Base-by-base conservation (phyloP, 2,797 vertebrate genomes). In the Gadopsis marmoratus region DNA sequence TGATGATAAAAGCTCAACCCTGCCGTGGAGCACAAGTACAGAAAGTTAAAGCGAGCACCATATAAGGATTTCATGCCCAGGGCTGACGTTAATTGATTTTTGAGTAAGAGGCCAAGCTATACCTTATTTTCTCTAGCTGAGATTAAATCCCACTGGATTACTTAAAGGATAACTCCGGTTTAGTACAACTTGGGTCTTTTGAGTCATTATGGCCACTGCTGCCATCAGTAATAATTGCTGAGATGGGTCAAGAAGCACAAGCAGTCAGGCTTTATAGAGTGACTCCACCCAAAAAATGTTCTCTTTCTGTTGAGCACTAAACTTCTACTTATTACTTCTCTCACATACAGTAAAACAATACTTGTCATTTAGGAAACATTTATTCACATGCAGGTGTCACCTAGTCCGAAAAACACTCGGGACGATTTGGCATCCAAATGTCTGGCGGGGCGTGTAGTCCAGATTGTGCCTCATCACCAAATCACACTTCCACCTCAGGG, bases 141-240 rank as follows among this genome's bases (percentile, higher is more conserved):
- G 54, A 85, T 81, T 21, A 64, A 78, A 78, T 76, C 76, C 47
- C 43, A 10, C n/a, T 33, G 58, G 29, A 43, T 76, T 51, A 50
- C 21, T 62, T 62, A 39, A 50, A 71, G 21, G 9, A 71, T 13
- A 2, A 62, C 5, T 61, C 23, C 31, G 12, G 0, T 65, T 81
- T 45, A 50, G 58, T 53, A 14, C 19, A 55, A 63, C 3, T 35
- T 1, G 17, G 10, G 19, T 53, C 7, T 45, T 59, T 50, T 7
- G 33, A 37, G 39, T 56, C 13, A 3, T 63, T 48, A 64, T 77
- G 39, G 39, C 31, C n/a, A 33, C 2, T 6, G 19, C 53, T 59
- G 10, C 31, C 23, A 21, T 61, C 26, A 21, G 14, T 47, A 43
- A 59, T 51, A 17, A 56, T 50, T 43, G 33, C 54, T 63, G 51